Conservation (phyloP, 2,888 invertebrate species). For the Campoplex capitator region DNA sequence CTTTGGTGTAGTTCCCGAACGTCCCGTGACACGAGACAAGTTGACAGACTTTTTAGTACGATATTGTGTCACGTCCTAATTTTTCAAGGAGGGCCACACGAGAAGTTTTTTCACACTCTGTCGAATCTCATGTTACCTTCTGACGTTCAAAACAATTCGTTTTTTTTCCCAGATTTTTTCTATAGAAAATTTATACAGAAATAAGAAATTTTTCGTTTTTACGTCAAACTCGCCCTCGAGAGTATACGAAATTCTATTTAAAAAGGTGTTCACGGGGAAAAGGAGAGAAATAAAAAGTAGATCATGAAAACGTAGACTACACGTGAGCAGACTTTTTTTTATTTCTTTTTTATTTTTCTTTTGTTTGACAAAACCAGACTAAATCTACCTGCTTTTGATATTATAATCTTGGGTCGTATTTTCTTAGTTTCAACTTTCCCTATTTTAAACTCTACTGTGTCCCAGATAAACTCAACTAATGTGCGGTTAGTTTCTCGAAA, state of each 20-base stretch:
- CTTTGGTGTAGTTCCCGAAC: background rate
- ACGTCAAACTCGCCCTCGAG: constrained; percentile 32
- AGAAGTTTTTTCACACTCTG: background rate
- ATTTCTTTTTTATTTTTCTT: background rate
- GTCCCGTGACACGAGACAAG: constrained; percentile 21
- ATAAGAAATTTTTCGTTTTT: constrained; percentile 30
- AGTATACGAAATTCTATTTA: constrained; percentile 33
- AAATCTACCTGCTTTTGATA: background rate
- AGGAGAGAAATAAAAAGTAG: constrained; percentile 7
- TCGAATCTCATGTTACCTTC: constrained; percentile 18
- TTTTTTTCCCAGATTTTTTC: constrained; percentile 5
- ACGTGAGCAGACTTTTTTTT: constrained; percentile 20
- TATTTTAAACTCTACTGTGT: constrained; percentile 69
- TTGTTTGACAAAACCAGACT: background rate
- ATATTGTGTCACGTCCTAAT: constrained; percentile 4
- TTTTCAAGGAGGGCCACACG: constrained; percentile 2
- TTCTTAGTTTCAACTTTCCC: constrained; percentile 67
- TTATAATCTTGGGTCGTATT: constrained; percentile 38
- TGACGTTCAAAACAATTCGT: background rate
- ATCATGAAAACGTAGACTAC: constrained; percentile 5
- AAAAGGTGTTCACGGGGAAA: constrained; percentile 34
- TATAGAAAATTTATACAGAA: constrained; percentile 33
- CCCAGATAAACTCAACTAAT: constrained; percentile 65
- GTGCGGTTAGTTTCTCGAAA: constrained; percentile 63
- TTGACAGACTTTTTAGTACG: constrained; percentile 12